A percentile compares a stretch with the other conserved stretches of the same genome.
These are phyloP conservation scores for Tetranychus piercei DNA, from an alignment of 2,888 invertebrate genomes.

Conservation along the genomic window DNA sequence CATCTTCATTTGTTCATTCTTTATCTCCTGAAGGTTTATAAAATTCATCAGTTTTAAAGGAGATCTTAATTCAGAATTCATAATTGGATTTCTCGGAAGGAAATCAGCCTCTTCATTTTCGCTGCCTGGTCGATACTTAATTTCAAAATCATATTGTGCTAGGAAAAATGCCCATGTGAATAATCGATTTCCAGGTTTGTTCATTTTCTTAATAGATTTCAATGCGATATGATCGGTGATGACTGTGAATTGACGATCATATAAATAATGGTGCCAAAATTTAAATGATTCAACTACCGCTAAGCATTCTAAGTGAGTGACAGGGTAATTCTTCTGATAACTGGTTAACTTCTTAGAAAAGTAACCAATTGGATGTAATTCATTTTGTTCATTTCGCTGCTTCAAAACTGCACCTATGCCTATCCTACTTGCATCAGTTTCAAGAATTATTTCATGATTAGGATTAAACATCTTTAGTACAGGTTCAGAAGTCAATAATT, in stretches of 20 bases:
- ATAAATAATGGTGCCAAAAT: constrained; percentile 22
- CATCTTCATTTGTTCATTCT: too few relatives aligned
- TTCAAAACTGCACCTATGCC: constrained; percentile 25
- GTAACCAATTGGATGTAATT: constrained; percentile 23
- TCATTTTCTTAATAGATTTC: background rate
- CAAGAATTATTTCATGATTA: background rate
- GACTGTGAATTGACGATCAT: constrained; percentile 14
- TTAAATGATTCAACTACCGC: constrained; percentile 24
- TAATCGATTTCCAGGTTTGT: constrained; percentile 8
- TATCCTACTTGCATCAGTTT: constrained; percentile 27
- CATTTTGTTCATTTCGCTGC: constrained; percentile 25
- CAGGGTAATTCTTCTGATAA: constrained; percentile 26
- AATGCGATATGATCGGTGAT: constrained; percentile 18
- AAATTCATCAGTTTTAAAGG: too few relatives aligned
- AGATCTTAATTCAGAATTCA: too few relatives aligned
- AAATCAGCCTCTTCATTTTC: constrained; percentile 25
- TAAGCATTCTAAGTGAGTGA: constrained; percentile 25
- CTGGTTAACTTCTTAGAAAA: constrained; percentile 22
- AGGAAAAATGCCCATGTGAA: constrained; percentile 14
- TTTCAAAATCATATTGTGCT: constrained; percentile 24
- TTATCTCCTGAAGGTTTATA: too few relatives aligned
- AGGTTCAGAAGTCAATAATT: background rate
- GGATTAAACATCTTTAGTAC: background rate
- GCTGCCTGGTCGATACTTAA: constrained; percentile 23
- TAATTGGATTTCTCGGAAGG: constrained; percentile 9